These are phyloP conservation scores for Synergus umbraculus DNA, from an alignment of 2,888 invertebrate species.

Conservation along the genomic window DNA sequence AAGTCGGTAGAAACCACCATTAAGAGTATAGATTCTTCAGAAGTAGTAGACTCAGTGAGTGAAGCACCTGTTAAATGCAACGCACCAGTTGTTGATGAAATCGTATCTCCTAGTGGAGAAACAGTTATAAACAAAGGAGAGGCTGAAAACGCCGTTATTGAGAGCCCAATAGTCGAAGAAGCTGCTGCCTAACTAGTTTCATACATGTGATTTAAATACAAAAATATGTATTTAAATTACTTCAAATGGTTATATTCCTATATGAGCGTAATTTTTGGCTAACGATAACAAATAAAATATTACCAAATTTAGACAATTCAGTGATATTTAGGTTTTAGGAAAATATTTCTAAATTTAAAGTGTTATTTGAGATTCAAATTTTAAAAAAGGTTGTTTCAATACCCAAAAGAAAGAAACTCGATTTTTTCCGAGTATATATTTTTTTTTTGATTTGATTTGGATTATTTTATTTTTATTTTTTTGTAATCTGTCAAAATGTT, in stretches of 20 bases:
- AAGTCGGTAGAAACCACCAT: not conserved
- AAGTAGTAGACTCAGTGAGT: not conserved
- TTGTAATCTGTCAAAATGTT: not conserved
- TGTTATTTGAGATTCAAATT: not conserved
- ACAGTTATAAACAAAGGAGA: conserved; percentile 57
- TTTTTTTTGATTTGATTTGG: not conserved
- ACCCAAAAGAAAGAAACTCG: too few relatives aligned
- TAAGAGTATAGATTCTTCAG: not conserved
- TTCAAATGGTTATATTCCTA: conserved; percentile 14
- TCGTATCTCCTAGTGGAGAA: conserved; percentile 39
- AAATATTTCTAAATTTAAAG: not conserved
- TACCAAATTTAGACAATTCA: conserved; percentile 18
- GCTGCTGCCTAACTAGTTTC: conserved; percentile 68
- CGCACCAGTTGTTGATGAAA: conserved; percentile 19
- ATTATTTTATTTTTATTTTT: not conserved
- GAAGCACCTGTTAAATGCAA: conserved; percentile 5
- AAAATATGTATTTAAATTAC: conserved; percentile 26
- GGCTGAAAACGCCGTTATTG: conserved; percentile 59
- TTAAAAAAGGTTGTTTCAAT: too few relatives aligned
- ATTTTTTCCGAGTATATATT: too few relatives aligned
- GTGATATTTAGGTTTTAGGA: conserved; percentile 9
- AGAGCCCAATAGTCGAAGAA: conserved; percentile 69
- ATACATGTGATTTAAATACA: conserved; percentile 26
- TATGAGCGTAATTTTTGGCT: conserved; percentile 2
- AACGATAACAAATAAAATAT: conserved; percentile 3